Evolutionary conservation across 2,797 vertebrate species (phyloP), one percentile per base, ranked within the genome.

Genomic region (Chloroceryle amazona): DNA sequence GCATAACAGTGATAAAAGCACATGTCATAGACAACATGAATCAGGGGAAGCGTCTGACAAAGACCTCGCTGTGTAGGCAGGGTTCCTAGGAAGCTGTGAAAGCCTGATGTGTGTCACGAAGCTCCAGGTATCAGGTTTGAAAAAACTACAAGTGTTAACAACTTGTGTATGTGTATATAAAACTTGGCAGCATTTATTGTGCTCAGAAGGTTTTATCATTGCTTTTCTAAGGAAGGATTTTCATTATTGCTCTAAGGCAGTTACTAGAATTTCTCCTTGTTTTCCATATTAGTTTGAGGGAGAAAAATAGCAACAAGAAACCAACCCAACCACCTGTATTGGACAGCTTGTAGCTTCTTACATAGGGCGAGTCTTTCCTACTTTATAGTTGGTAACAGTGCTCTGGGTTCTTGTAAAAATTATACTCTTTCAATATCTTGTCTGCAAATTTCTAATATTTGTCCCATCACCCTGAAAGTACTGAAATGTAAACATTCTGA

Each of bases 11-110:
- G 90, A 96, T 96, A 96, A 86, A 97, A 97, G 73, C 68, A 79
- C 83, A 49, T 73, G 79, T 55, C 10, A 1, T 54, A 61, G 79
- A 85, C 73, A 91, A 78, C 83, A 66, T 95, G 95, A 96, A 96
- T 96, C 93, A 97, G 94, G 83, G 57, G 75, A 52, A 75, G 65
- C 3, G 3, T 89, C 85, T 93, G 94, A 97, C 80, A 95, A 96
- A 96, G 91, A 72, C 75, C 62, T 95, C 83, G 11, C 58, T 65
- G 55, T 81, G 78, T 90, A 79, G 91, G 89, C 82, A 85, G 68
- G 63, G 80, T 96, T 81, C 73, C 92, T 92, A 81, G 65, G 93
- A 16, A 15, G 54, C 94, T 95, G 73, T 86, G 90, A 33, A 93
- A 95, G 49, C 73, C 89, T 95, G 80, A 73, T 15, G 1, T 51